These are phyloP conservation scores for Pygoscelis adeliae DNA, from an alignment of 2,113 vertebrate species.

Conservation along the genomic window DNA sequence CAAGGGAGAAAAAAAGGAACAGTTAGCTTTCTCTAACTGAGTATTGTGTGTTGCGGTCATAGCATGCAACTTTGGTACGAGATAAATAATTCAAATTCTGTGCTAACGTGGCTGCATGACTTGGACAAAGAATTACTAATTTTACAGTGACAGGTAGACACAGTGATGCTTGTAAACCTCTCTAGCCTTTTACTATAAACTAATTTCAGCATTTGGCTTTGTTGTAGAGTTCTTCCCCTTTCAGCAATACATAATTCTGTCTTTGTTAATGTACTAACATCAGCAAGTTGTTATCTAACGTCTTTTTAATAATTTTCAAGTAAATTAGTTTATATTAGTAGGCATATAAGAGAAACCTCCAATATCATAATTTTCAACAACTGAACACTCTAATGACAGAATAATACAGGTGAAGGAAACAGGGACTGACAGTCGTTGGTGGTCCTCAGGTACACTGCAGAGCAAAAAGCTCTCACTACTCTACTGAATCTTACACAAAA, in stretches of 20 bases:
- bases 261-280: background rate
- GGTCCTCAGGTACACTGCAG: background rate
- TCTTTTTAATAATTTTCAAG: background rate
- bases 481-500: background rate
- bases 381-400: background rate
- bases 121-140: background rate
- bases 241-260: background rate
- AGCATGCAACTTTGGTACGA: background rate
- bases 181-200: background rate
- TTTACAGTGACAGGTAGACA: background rate
- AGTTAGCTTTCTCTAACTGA: background rate
- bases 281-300: background rate
- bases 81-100: background rate
- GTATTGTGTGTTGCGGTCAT: background rate
- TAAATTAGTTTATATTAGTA: background rate
- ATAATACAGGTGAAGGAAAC: background rate
- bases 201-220: background rate
- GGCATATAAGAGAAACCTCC: background rate
- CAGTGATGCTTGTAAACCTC: background rate
- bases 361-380: background rate
- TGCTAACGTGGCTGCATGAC: background rate
- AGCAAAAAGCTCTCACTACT: background rate
- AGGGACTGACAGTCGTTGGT: rapidly evolving
- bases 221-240: background rate
- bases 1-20: background rate